phyloP scores from a whole-genome alignment of 2,888 invertebrate genomes.

The Volucella inflata region DNA sequence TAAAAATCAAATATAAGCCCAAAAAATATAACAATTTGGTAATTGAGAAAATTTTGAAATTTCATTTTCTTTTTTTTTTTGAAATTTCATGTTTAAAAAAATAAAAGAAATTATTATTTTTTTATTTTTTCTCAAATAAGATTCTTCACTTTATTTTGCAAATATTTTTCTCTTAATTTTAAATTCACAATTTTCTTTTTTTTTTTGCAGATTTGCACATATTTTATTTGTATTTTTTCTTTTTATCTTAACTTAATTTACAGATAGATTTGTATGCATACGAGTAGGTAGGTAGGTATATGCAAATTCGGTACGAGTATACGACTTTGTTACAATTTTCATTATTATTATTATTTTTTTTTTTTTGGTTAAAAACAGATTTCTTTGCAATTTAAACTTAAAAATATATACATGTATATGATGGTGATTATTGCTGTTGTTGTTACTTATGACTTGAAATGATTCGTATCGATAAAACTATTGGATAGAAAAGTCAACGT shows the following conservation, averaged over 20 bases:
- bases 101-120: constrained; percentile 63
- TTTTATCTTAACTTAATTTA: constrained; percentile 71
- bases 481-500: too few species aligned
- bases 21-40: constrained; percentile 27
- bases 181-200: constrained; percentile 55
- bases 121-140: constrained; percentile 45
- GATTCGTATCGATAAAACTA: too few species aligned
- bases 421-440: too few species aligned
- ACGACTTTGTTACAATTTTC: constrained; percentile 47
- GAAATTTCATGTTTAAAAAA: constrained; percentile 22
- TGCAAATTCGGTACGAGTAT: constrained; percentile 54
- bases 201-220: constrained; percentile 48
- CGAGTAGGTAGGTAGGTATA: constrained; percentile 15
- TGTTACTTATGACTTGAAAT: too few species aligned
- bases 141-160: constrained; percentile 69
- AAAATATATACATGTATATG: too few species aligned
- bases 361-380: constrained; percentile 53
- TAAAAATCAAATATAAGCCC: constrained; percentile 45
- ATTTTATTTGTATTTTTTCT: constrained; percentile 16
- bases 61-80: constrained; percentile 18
- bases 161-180: constrained; percentile 54
- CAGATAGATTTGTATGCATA: constrained; percentile 36
- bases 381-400: too few species aligned
- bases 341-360: constrained; percentile 14
- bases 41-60: constrained; percentile 15